These are phyloP conservation scores for Apus apus DNA, from an alignment of 2,113 vertebrate genomes.

Conservation along the genomic window DNA sequence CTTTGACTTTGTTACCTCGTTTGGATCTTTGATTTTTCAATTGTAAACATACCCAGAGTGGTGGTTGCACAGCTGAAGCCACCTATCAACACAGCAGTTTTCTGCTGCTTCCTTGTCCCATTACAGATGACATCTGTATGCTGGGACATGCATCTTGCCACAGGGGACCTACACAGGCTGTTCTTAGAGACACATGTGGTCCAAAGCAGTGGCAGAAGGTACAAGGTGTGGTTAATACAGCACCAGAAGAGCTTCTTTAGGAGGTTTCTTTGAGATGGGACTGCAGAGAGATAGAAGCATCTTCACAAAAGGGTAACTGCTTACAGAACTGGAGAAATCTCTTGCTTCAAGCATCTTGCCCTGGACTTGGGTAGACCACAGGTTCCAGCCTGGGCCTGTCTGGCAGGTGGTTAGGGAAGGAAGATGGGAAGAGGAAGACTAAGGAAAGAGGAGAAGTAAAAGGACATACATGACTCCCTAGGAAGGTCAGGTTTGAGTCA, in stretches of 20 bases:
- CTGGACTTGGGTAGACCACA: not conserved
- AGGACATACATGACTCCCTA: not conserved
- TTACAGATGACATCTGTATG: not conserved
- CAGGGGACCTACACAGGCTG: not conserved
- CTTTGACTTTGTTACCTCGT: too few relatives aligned
- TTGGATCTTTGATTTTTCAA: not conserved
- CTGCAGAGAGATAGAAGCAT: not conserved
- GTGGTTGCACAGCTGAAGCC: not conserved
- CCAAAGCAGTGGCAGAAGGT: not conserved
- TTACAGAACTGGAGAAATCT: not conserved
- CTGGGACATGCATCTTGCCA: not conserved
- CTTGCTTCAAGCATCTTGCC: rapidly evolving
- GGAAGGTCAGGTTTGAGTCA: not conserved
- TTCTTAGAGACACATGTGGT: not conserved
- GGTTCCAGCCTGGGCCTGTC: not conserved
- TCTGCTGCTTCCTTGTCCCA: not conserved
- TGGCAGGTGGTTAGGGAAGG: not conserved
- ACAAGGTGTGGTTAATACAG: not conserved
- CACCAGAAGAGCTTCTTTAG: not conserved
- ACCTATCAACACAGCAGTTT: not conserved
- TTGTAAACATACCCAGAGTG: not conserved
- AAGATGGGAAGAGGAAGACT: not conserved
- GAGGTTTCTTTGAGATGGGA: not conserved
- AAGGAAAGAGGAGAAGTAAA: not conserved
- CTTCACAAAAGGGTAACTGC: not conserved